These are phyloP conservation scores for Gymnodraco acuticeps DNA, from an alignment of 2,797 vertebrate species.

Conservation along the genomic window DNA sequence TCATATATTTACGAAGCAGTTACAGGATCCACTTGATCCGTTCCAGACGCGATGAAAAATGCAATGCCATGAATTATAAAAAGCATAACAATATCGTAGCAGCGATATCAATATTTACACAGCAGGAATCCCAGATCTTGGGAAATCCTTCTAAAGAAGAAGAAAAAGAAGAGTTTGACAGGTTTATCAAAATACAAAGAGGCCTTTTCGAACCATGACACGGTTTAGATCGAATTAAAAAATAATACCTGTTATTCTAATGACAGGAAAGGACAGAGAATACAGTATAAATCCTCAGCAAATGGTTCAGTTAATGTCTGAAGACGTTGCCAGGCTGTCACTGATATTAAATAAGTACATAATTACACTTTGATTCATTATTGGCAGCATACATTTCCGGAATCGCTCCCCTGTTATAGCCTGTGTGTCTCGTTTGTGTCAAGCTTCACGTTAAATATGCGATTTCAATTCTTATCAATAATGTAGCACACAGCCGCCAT, in stretches of 20 bases:
- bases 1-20: slow-evolving; percentile 14
- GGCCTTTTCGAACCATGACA: not conserved
- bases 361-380: slow-evolving; percentile 16
- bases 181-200: not conserved
- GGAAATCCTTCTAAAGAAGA: slow-evolving; percentile 46
- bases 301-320: not conserved
- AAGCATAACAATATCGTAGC: slow-evolving; percentile 71
- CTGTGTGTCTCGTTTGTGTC: slow-evolving; percentile 48
- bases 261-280: not conserved
- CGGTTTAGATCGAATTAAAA: slow-evolving; percentile 6
- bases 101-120: slow-evolving; percentile 76
- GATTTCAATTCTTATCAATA: slow-evolving; percentile 68
- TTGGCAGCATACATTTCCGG: slow-evolving; percentile 12
- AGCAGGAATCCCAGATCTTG: slow-evolving; percentile 63
- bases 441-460: slow-evolving; percentile 56
- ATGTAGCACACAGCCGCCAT: slow-evolving; percentile 55
- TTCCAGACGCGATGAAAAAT: slow-evolving; percentile 70
- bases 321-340: not conserved
- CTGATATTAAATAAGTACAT: slow-evolving; percentile 15
- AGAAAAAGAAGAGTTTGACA: not conserved
- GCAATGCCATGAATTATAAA: slow-evolving; percentile 78
- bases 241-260: not conserved
- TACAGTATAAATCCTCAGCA: no score
- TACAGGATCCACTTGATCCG: slow-evolving; percentile 38
- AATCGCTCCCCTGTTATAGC: not conserved